Percentiles rank a stretch among this genome's conserved stretches.
phyloP scores from a whole-genome alignment of 2,888 invertebrate species.

The Andrena bicolor region DNA sequence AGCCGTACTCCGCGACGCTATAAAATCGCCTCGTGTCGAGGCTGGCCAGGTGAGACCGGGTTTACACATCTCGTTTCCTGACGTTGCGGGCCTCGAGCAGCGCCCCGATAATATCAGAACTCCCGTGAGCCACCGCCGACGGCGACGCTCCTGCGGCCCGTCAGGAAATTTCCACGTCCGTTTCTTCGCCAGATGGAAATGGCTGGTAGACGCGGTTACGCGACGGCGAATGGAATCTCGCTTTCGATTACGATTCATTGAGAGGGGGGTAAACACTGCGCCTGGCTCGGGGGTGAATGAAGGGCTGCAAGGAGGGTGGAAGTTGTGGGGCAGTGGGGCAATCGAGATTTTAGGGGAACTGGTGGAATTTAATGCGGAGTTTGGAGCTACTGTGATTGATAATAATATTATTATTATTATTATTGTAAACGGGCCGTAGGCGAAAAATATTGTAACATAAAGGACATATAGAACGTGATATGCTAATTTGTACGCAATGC shows the following conservation, averaged over 20 bases:
- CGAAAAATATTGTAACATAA: no score
- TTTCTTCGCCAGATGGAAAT: conserved; percentile 7
- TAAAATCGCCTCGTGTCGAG: conserved; percentile 56
- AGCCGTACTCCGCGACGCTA: conserved; percentile 75
- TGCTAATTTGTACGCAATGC: no score
- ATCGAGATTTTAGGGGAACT: conserved; percentile 11
- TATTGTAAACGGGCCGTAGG: no score
- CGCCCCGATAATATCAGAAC: conserved; percentile 50
- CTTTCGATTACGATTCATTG: conserved; percentile 30
- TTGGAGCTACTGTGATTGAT: not conserved
- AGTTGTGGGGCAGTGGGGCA: conserved; percentile 20
- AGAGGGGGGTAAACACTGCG: conserved; percentile 6
- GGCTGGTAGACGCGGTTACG: not conserved
- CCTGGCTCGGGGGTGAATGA: conserved; percentile 16
- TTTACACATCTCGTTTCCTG: conserved; percentile 44
- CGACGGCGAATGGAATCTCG: conserved; percentile 15
- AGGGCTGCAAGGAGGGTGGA: not conserved
- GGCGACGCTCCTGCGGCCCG: not conserved
- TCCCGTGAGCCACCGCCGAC: conserved; percentile 2
- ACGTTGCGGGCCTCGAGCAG: conserved; percentile 33
- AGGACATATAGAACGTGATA: no score
- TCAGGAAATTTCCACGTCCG: not conserved
- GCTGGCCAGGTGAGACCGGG: conserved; percentile 56
- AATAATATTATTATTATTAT: not conserved
- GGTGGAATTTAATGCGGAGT: not conserved